Percentiles rank a stretch among this genome's conserved stretches.
phyloP scores from a whole-genome alignment of 2,888 invertebrate species.

The Carabus problematicus region DNA sequence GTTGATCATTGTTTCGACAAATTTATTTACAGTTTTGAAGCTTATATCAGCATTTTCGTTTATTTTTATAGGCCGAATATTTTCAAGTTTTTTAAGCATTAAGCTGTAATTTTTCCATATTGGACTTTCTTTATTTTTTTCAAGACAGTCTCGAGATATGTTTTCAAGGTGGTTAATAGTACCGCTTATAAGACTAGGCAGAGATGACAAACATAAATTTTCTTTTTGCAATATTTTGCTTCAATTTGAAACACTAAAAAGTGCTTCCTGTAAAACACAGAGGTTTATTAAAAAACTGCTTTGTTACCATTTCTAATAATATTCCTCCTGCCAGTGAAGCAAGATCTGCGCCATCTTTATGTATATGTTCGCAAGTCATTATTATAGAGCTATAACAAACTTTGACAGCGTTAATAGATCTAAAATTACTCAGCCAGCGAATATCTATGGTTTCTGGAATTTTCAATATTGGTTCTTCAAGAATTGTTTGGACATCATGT shows the following conservation, averaged over 20 bases:
- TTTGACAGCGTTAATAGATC: conserved; percentile 2
- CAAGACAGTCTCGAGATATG: neutral
- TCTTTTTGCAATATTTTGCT: conserved; percentile 7
- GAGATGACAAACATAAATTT: conserved; percentile 3
- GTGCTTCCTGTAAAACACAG: neutral
- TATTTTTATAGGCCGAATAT: neutral
- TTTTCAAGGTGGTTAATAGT: conserved; percentile 4
- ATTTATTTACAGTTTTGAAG: conserved; percentile 3
- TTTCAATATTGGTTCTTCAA: conserved; percentile 11
- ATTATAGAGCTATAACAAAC: conserved; percentile 6
- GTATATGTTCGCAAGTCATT: neutral
- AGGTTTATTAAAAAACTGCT: conserved; percentile 8
- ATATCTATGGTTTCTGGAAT: conserved; percentile 7
- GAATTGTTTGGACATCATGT: conserved; percentile 1
- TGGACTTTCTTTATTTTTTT: neutral
- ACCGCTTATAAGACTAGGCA: conserved; percentile 2
- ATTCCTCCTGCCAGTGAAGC: conserved; percentile 6
- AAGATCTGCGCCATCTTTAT: conserved; percentile 8
- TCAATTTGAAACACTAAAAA: no score
- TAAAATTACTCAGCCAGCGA: conserved; percentile 9
- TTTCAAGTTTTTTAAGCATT: conserved; percentile 1
- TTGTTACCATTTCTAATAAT: conserved; percentile 4
- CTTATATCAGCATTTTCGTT: conserved; percentile 5
- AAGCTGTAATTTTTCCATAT: conserved; percentile 2
- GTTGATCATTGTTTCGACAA: conserved; percentile 2